These are phyloP conservation scores for Piaya cayana DNA, from an alignment of 2,113 vertebrate genomes.

Conservation along the genomic window DNA sequence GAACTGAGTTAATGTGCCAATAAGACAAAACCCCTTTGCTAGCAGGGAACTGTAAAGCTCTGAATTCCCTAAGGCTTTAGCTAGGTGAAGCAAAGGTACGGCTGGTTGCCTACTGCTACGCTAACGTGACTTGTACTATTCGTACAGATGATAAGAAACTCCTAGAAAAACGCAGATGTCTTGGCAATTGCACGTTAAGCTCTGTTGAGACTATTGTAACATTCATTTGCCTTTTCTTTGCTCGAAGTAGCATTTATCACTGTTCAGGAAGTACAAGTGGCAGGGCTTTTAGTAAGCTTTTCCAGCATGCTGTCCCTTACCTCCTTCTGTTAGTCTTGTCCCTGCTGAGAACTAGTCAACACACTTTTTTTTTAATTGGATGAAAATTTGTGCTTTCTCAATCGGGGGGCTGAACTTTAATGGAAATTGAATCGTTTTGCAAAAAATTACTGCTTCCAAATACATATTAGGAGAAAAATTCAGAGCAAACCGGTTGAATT, in stretches of 20 bases:
- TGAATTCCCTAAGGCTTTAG: neutral
- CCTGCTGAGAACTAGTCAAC: neutral
- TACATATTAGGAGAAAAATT: neutral
- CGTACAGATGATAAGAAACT: neutral
- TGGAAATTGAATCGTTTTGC: neutral
- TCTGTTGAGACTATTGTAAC: neutral
- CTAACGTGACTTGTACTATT: neutral
- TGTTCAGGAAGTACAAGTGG: neutral
- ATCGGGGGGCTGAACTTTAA: neutral
- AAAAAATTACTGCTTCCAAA: neutral
- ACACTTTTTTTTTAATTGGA: neutral
- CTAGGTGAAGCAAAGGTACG: neutral
- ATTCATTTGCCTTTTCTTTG: neutral
- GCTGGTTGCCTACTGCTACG: neutral
- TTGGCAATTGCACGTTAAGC: neutral
- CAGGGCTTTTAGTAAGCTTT: neutral
- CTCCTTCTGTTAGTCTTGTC: neutral
- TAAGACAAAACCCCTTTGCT: neutral
- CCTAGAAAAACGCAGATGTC: neutral
- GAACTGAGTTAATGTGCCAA: neutral
- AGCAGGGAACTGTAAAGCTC: neutral
- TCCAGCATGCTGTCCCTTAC: neutral
- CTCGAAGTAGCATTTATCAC: neutral
- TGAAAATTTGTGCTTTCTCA: neutral
- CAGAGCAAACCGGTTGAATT: neutral